phyloP scores from a whole-genome alignment of 2,797 vertebrate genomes.

The Acipenser transmontanus region DNA sequence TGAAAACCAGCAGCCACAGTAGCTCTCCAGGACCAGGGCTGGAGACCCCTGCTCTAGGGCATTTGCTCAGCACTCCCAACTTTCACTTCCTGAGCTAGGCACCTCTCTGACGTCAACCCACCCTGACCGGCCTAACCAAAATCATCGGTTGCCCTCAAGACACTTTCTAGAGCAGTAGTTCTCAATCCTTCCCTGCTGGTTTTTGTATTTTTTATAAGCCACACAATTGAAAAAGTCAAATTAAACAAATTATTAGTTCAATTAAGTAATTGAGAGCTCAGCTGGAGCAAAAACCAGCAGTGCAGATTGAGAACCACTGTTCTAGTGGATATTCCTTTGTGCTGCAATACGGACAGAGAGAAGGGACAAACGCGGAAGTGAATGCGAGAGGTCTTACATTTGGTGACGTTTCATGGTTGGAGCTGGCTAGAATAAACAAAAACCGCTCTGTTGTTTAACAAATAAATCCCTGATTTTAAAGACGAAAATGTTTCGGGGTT shows the following conservation, averaged over 20 bases:
- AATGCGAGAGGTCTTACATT: background rate
- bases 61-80: too few species aligned
- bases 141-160: too few species aligned
- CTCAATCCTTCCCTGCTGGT: too few species aligned
- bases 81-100: too few species aligned
- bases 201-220: background rate
- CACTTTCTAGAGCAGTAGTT: too few species aligned
- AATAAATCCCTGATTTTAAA: background rate
- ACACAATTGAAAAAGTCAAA: background rate
- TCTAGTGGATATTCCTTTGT: too few species aligned
- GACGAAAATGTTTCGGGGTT: conserved; percentile 41
- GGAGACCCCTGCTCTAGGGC: too few species aligned
- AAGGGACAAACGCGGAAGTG: conserved; percentile 46
- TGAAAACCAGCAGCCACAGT: too few species aligned
- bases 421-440: conserved; percentile 5
- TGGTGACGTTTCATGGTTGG: conserved; percentile 14
- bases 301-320: conserved; percentile 4
- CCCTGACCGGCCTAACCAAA: too few species aligned
- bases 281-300: background rate
- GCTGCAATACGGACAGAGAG: background rate
- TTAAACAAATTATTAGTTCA: background rate
- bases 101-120: too few species aligned
- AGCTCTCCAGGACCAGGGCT: too few species aligned
- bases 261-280: background rate
- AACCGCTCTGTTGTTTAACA: background rate